Evolutionary conservation across 2,797 vertebrate genomes (phyloP).

Genomic region (Lerista edwardsae): DNA sequence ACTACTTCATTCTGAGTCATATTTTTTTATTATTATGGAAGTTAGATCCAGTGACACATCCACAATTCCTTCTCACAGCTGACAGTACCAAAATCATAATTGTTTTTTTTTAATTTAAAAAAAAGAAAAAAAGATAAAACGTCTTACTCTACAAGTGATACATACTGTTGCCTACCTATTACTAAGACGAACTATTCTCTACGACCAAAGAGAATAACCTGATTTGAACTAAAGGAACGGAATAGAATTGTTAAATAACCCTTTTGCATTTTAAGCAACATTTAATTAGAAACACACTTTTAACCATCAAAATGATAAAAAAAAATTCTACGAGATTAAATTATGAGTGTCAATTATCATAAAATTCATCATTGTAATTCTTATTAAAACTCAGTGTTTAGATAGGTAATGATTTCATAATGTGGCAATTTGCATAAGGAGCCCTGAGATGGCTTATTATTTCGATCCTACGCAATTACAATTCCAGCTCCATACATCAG

Average conservation of each 20-base stretch:
- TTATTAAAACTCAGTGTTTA: slow-evolving; percentile 98
- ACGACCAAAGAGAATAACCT: slow-evolving; percentile 78
- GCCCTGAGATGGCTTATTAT: slow-evolving; percentile 98
- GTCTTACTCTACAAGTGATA: slow-evolving; percentile 72
- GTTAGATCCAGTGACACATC: slow-evolving; percentile 41
- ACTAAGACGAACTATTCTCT: slow-evolving; percentile 70
- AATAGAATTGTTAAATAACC: slow-evolving; percentile 78
- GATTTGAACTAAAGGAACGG: slow-evolving; percentile 75
- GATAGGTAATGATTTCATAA: slow-evolving; percentile 99
- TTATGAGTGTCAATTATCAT: slow-evolving; percentile 99
- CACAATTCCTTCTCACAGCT: slow-evolving; percentile 50
- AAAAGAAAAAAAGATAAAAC: slow-evolving; percentile 71
- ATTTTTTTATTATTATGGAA: slow-evolving; percentile 51
- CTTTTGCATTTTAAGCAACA: slow-evolving; percentile 92
- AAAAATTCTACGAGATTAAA: slow-evolving; percentile 87
- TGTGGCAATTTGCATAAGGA: slow-evolving; percentile 99
- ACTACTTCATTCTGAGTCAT: slow-evolving; percentile 19
- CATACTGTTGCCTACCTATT: slow-evolving; percentile 70
- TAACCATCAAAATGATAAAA: slow-evolving; percentile 92
- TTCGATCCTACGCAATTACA: slow-evolving; percentile 96
- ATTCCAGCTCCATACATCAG: slow-evolving; percentile 98
- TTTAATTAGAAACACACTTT: slow-evolving; percentile 94
- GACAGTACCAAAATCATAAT: slow-evolving; percentile 72
- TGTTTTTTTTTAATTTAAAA: slow-evolving; percentile 33
- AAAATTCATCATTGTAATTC: slow-evolving; percentile 99